Conservation (phyloP, 2,797 vertebrate genomes). For the Sarcoramphus papa region DNA sequence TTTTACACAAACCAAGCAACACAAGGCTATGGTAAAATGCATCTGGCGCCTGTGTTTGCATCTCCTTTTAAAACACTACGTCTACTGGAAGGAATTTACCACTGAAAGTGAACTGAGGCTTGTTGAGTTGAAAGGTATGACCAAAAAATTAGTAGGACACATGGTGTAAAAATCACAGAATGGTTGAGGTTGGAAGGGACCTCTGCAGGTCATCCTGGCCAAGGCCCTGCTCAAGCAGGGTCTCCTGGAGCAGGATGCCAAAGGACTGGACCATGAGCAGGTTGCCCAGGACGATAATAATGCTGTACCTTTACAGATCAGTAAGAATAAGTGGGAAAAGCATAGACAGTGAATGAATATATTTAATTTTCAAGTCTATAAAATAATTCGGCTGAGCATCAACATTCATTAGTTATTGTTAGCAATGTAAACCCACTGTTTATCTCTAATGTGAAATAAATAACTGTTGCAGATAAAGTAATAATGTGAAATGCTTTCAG, state of each 20-base stretch:
- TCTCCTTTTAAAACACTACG: not conserved
- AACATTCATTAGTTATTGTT: not conserved
- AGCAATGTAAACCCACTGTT: not conserved
- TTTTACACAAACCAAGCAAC: not conserved
- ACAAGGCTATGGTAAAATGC: not conserved
- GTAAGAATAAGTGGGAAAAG: not conserved
- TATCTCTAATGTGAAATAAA: not conserved
- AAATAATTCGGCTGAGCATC: not conserved
- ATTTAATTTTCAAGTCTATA: not conserved
- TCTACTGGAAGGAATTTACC: not conserved
- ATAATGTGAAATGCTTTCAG: not conserved
- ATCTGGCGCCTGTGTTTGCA: not conserved
- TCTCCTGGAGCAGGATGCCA: not conserved
- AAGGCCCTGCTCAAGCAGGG: not conserved
- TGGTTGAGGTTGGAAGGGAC: not conserved
- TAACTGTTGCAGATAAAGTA: not conserved
- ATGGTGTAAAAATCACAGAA: not conserved
- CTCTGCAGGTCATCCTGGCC: not conserved
- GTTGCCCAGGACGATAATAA: not conserved
- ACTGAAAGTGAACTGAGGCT: not conserved
- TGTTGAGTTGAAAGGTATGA: not conserved
- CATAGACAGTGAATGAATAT: not conserved
- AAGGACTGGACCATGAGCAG: rapidly evolving
- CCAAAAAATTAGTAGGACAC: not conserved
- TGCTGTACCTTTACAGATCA: not conserved